Conservation (phyloP, 2,113 vertebrate genomes). For the Nycticebus coucang region DNA sequence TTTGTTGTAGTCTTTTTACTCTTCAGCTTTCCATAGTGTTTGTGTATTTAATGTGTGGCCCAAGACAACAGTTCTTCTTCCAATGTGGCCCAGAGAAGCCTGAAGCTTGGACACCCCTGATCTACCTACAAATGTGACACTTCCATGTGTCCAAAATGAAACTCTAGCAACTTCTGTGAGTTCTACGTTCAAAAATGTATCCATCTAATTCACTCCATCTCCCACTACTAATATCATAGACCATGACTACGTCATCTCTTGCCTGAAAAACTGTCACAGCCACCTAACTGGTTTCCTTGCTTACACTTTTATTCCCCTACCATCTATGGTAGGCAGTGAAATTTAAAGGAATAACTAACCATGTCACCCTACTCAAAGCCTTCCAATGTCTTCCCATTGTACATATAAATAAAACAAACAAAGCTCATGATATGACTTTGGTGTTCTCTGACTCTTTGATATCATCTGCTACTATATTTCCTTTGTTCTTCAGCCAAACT, state of each 20-base stretch:
- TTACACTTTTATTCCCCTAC: not conserved
- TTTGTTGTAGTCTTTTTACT: too few species aligned
- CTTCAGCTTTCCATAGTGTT: too few species aligned
- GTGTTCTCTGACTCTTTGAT: not conserved
- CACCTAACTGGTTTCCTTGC: not conserved
- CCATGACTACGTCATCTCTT: not conserved
- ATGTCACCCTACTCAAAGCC: not conserved
- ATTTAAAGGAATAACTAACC: not conserved
- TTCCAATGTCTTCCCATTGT: not conserved
- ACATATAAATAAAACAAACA: not conserved
- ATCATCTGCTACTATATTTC: not conserved
- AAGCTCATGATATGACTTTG: not conserved
- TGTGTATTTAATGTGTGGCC: too few species aligned
- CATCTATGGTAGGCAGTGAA: not conserved
- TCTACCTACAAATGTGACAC: not conserved
- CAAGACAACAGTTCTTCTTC: too few species aligned
- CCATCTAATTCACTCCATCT: not conserved
- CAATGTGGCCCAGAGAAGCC: too few species aligned
- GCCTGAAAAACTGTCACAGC: not conserved
- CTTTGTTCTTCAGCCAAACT: not conserved
- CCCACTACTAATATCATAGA: not conserved
- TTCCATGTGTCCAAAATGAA: not conserved
- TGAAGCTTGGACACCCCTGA: too few species aligned
- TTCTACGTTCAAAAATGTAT: not conserved
- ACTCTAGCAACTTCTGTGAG: not conserved